Percentiles rank a stretch among this genome's conserved stretches.
Evolutionary conservation across 2,113 vertebrate genomes (phyloP).

Genomic region (Rhea americana): DNA sequence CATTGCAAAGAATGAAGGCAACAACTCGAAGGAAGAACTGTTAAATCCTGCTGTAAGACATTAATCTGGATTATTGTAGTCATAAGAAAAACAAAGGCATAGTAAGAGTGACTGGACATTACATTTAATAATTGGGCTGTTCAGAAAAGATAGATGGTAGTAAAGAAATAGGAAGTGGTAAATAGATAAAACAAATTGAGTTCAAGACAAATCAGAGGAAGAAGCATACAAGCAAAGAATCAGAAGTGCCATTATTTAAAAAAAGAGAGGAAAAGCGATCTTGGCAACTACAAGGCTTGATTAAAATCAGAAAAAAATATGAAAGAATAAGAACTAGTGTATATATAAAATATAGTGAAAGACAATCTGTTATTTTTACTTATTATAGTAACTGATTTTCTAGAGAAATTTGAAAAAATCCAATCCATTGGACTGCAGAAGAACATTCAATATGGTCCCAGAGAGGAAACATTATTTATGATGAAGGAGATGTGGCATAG

Average conservation of each 20-base stretch:
- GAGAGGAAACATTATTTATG: neutral
- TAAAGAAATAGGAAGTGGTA: neutral
- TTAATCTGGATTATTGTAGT: neutral
- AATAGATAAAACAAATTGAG: neutral
- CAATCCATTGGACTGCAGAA: neutral
- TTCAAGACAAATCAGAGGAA: neutral
- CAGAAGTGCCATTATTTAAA: neutral
- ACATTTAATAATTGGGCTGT: neutral
- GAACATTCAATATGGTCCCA: neutral
- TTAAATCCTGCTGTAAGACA: neutral
- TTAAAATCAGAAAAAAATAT: neutral
- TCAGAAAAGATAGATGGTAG: neutral
- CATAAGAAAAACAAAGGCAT: neutral
- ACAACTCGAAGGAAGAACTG: neutral
- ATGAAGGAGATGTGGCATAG: neutral
- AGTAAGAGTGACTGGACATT: neutral
- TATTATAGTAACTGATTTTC: neutral
- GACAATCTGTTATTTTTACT: neutral
- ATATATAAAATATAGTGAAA: neutral
- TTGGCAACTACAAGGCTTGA: neutral
- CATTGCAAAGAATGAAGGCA: neutral
- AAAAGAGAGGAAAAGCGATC: neutral
- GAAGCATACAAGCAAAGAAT: neutral
- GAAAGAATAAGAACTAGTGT: neutral
- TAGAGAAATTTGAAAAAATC: neutral